These are phyloP conservation scores for Micromussa lordhowensis DNA, from an alignment of 92 coral and sea anemone genomes.

Conservation along the genomic window DNA sequence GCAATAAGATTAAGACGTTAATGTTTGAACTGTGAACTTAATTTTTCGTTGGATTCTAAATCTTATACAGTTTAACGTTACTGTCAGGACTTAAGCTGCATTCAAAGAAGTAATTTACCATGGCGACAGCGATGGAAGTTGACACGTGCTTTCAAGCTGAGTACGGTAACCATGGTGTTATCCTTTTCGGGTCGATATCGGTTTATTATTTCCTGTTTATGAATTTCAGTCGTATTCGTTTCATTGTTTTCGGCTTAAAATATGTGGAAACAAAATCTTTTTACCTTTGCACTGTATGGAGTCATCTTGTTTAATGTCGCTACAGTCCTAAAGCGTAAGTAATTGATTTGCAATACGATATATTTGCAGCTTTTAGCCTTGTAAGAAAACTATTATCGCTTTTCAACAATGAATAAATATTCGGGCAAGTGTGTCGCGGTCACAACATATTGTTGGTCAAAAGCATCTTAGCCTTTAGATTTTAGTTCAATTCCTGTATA, in stretches of 20 bases:
- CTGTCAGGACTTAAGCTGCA: neutral
- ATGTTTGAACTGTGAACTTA: neutral
- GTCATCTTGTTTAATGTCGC: conserved; percentile 32
- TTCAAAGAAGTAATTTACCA: neutral
- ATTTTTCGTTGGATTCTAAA: neutral
- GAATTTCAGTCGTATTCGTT: neutral
- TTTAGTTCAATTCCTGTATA: neutral
- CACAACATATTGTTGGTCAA: neutral
- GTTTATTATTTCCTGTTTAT: neutral
- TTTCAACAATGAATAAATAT: neutral
- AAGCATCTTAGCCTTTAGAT: neutral
- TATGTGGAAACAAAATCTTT: conserved; percentile 30
- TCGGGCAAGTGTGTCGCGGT: neutral
- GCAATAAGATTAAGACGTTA: neutral
- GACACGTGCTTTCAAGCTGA: neutral
- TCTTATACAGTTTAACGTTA: neutral
- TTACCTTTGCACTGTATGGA: conserved; percentile 22
- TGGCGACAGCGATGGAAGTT: neutral
- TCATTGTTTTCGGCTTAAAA: neutral
- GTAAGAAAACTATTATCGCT: neutral
- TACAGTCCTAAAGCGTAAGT: conserved; percentile 25
- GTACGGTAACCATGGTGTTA: conserved; percentile 1
- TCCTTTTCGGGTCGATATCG: neutral
- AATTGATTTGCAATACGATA: neutral
- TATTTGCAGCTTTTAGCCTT: neutral